These are phyloP conservation scores for Peromyscus polionotus DNA, from an alignment of 2,113 vertebrate species.

Conservation along the genomic window DNA sequence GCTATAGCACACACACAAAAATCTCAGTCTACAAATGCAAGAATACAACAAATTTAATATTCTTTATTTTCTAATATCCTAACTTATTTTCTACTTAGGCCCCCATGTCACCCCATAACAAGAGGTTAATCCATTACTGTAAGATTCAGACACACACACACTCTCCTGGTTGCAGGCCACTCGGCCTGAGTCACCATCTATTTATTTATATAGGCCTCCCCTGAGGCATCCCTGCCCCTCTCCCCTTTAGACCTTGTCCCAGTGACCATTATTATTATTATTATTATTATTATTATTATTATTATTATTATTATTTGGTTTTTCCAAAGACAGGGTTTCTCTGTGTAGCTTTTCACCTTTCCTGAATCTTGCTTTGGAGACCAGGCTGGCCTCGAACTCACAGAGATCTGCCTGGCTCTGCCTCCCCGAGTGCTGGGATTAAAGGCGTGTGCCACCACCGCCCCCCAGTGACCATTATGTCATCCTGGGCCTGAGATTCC, in stretches of 20 bases:
- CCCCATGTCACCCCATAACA: neutral
- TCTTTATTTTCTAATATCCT: neutral
- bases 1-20: too few species aligned
- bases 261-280: neutral
- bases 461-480: neutral
- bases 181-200: neutral
- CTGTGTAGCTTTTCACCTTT: too few species aligned
- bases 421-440: too few species aligned
- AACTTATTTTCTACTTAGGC: conserved; percentile 23
- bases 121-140: neutral
- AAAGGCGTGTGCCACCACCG: too few species aligned
- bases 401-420: too few species aligned
- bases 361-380: too few species aligned
- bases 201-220: neutral
- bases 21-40: neutral
- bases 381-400: too few species aligned
- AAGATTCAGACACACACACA: neutral
- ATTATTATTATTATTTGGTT: too few species aligned
- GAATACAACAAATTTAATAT: neutral
- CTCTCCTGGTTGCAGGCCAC: too few species aligned
- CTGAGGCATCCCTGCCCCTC: fast-evolving
- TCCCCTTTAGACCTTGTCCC: neutral
- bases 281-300: too few species aligned
- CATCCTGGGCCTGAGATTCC: neutral
- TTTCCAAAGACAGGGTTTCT: too few species aligned